These are phyloP conservation scores for Helicoverpa armigera DNA, from an alignment of 1,140 invertebrate species.

Conservation along the genomic window DNA sequence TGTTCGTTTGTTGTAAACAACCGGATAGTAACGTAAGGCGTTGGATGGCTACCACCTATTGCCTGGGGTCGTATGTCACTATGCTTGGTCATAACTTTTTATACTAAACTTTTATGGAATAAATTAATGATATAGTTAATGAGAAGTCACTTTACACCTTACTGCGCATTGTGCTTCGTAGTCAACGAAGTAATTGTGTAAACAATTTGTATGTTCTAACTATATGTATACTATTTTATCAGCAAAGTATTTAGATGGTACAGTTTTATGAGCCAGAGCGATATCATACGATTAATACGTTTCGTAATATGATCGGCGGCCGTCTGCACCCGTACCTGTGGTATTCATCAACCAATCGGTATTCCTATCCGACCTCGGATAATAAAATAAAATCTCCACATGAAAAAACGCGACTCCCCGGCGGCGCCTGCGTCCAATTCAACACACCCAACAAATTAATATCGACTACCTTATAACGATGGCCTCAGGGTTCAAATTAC, in stretches of 20 bases:
- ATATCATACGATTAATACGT: constrained; percentile 27
- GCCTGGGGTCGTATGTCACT: background rate
- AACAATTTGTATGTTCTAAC: too few species aligned
- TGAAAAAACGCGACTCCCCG: constrained; percentile 76
- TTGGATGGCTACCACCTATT: background rate
- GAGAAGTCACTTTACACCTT: too few species aligned
- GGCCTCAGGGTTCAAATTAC: constrained; percentile 34
- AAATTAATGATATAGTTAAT: too few species aligned
- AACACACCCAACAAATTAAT: constrained; percentile 22
- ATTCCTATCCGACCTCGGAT: constrained; percentile 76
- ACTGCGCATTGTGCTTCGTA: too few species aligned
- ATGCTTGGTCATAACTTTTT: background rate
- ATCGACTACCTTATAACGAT: constrained; percentile 45
- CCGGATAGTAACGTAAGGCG: background rate
- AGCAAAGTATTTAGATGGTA: too few species aligned
- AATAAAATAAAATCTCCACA: constrained; percentile 77
- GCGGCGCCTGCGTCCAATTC: constrained; percentile 75
- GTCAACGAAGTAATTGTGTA: too few species aligned
- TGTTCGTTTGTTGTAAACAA: constrained; percentile 22
- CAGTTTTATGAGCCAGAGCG: background rate
- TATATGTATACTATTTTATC: too few species aligned
- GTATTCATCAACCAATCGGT: constrained; percentile 67
- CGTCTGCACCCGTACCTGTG: constrained; percentile 60
- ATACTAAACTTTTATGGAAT: too few species aligned
- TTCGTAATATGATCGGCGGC: constrained; percentile 33